Conservation (phyloP, 2,888 invertebrate genomes). For the Steromphala cineraria region DNA sequence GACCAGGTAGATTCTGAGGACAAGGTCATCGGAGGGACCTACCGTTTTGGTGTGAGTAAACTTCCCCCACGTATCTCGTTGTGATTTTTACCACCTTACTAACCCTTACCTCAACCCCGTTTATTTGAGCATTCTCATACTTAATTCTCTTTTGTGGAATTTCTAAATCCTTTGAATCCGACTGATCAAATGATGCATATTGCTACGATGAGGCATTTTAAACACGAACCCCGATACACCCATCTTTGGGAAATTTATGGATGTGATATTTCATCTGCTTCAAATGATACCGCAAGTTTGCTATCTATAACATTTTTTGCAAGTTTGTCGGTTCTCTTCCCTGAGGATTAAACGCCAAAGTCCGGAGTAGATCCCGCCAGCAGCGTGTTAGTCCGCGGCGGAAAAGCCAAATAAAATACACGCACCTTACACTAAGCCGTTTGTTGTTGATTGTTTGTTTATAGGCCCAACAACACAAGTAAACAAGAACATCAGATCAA, state of each 20-base stretch:
- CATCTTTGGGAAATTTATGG: background rate
- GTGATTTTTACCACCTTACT: background rate
- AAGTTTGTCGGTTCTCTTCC: background rate
- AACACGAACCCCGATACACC: background rate
- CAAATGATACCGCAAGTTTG: background rate
- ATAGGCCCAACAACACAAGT: constrained; percentile 25
- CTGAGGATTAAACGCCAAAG: background rate
- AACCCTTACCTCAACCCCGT: background rate
- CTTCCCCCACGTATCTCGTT: background rate
- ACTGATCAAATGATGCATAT: background rate
- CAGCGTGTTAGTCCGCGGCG: background rate
- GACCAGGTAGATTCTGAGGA: too few species aligned
- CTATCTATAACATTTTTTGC: background rate
- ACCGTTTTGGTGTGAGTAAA: background rate
- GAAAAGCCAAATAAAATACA: constrained; percentile 25
- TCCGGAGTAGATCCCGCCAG: background rate
- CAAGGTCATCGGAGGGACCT: background rate
- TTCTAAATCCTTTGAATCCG: constrained; percentile 4
- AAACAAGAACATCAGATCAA: constrained; percentile 15
- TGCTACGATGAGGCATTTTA: background rate
- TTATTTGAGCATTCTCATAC: background rate
- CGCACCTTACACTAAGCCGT: constrained; percentile 29
- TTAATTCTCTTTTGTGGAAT: constrained; percentile 1
- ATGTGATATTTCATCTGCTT: background rate
- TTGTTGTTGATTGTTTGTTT: constrained; percentile 16